Evolutionary conservation across 2,797 vertebrate species (phyloP).

Genomic region (Ctenopoma kingsleyae): DNA sequence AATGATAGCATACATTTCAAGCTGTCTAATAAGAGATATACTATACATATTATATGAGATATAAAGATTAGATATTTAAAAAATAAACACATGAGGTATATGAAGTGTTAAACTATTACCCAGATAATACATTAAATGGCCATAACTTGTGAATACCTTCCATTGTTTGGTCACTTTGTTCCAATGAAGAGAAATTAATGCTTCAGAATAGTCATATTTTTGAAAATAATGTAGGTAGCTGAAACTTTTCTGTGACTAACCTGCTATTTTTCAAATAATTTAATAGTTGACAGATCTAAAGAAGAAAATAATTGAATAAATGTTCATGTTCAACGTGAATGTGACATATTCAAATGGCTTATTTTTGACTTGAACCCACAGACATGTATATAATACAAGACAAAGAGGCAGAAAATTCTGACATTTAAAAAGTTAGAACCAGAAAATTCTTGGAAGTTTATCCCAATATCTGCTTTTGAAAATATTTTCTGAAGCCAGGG

Average conservation of each 20-base stretch:
- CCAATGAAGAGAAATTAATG: neutral
- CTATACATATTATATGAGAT: no score
- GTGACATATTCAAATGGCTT: neutral
- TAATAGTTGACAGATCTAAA: no score
- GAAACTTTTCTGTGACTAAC: no score
- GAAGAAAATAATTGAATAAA: no score
- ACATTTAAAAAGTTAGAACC: no score
- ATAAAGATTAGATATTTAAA: no score
- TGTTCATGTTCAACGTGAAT: neutral
- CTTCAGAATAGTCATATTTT: no score
- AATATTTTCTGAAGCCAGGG: no score
- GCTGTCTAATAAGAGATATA: neutral
- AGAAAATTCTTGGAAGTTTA: no score
- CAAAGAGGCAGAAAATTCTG: neutral
- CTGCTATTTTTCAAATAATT: no score
- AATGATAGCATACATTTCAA: neutral
- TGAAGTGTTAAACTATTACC: neutral
- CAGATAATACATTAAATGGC: neutral
- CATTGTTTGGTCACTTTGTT: neutral
- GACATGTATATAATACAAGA: neutral
- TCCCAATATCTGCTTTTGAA: no score
- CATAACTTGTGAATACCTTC: neutral
- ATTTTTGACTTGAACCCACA: neutral
- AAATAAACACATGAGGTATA: neutral
- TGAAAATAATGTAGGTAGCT: neutral